Evolutionary conservation across 2,797 vertebrate genomes (phyloP).

Genomic region (Rachycentron canadum): DNA sequence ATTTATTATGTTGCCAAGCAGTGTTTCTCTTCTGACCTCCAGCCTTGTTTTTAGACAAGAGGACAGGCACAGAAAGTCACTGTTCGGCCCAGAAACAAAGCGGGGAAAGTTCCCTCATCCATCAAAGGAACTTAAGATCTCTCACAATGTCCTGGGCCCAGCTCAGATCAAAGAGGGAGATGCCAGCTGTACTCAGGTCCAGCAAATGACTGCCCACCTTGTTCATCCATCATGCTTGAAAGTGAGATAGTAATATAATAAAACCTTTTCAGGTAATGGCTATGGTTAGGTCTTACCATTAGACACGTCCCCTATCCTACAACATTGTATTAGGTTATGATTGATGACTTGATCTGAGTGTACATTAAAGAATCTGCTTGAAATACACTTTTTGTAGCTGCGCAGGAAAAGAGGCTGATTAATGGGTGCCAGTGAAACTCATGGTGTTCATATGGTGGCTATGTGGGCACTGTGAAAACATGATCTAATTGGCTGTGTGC

Average conservation of each 20-base stretch:
- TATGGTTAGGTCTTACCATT: conserved; percentile 60
- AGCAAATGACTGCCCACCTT: conserved; percentile 60
- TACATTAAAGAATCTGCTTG: conserved; percentile 72
- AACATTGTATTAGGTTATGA: conserved; percentile 69
- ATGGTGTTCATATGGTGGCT: conserved; percentile 50
- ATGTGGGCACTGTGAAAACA: conserved; percentile 33
- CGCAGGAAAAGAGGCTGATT: conserved; percentile 57
- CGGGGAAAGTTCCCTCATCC: conserved; percentile 74
- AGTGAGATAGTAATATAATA: conserved; percentile 73
- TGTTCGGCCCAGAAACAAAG: conserved; percentile 74
- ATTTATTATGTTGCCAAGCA: conserved; percentile 73
- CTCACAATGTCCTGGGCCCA: conserved; percentile 70
- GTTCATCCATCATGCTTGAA: conserved; percentile 77
- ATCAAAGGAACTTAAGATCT: conserved; percentile 77
- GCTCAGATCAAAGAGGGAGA: conserved; percentile 65
- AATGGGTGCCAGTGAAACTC: conserved; percentile 60
- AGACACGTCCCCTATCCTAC: conserved; percentile 55
- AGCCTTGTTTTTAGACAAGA: conserved; percentile 65
- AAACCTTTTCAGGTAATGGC: conserved; percentile 78
- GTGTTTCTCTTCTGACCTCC: conserved; percentile 75
- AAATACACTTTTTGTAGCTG: conserved; percentile 63
- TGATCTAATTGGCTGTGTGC: conserved; percentile 43
- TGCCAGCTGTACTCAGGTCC: conserved; percentile 60
- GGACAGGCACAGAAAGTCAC: conserved; percentile 72
- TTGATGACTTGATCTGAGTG: conserved; percentile 75